phyloP scores from a whole-genome alignment of 2,113 vertebrate genomes.

The Rhea americana region DNA sequence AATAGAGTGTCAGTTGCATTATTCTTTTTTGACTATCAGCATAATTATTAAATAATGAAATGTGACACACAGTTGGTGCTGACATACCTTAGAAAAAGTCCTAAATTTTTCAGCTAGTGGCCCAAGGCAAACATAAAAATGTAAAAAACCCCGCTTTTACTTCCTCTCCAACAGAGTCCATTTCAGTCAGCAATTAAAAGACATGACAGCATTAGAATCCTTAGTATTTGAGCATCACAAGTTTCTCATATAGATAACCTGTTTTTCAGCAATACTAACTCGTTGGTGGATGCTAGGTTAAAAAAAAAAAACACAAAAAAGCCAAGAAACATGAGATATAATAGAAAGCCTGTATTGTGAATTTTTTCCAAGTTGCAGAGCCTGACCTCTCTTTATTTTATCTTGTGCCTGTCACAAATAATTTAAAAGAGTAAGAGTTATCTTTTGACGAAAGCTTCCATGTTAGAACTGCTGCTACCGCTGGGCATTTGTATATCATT shows the following conservation, averaged over 20 bases:
- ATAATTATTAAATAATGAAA: slow-evolving; percentile 66
- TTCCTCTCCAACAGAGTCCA: neutral
- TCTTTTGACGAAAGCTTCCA: neutral
- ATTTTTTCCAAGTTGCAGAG: neutral
- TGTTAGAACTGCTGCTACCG: neutral
- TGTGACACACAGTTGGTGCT: slow-evolving; percentile 11
- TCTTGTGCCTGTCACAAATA: neutral
- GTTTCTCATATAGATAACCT: neutral
- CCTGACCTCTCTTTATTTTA: neutral
- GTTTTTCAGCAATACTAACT: neutral
- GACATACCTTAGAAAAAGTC: slow-evolving; percentile 23
- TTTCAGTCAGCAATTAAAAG: slow-evolving; percentile 29
- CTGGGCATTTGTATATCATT: neutral
- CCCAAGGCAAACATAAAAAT: slow-evolving; percentile 28
- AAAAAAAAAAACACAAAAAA: neutral
- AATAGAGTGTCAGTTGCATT: slow-evolving; percentile 43
- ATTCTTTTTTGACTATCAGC: slow-evolving; percentile 44
- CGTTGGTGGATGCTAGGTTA: neutral
- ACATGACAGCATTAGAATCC: neutral
- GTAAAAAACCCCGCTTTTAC: neutral
- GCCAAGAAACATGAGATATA: neutral
- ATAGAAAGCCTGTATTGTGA: neutral
- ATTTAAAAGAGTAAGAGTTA: neutral
- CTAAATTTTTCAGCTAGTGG: slow-evolving; percentile 39
- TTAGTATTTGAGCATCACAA: neutral